These are phyloP conservation scores for Gordius sp. DNA, from an alignment of 2,888 invertebrate genomes.

Conservation along the genomic window DNA sequence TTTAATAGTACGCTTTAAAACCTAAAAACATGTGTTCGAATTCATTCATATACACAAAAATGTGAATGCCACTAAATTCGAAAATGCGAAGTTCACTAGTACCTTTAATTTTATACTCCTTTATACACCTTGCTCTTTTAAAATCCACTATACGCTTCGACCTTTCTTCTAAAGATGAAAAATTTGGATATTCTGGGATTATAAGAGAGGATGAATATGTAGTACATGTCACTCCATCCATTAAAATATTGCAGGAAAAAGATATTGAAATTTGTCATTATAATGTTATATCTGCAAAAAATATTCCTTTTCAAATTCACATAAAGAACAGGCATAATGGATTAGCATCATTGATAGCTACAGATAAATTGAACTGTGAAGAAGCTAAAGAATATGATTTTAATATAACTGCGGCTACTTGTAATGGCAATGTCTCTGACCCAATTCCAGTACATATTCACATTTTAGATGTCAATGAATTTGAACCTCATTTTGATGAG, in stretches of 20 bases:
- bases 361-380: conserved; percentile 5
- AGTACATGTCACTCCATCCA: conserved; percentile 10
- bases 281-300: neutral
- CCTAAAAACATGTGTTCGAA: no score
- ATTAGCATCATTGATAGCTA: conserved; percentile 1
- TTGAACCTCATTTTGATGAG: conserved; percentile 25
- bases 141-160: no score
- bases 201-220: conserved; percentile 10
- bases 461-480: conserved; percentile 26
- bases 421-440: conserved; percentile 18
- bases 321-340: neutral
- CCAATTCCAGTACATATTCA: conserved; percentile 24
- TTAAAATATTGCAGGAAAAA: neutral
- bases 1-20: no score
- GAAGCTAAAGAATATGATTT: neutral
- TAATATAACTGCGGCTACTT: neutral
- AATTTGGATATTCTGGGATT: conserved; percentile 1
- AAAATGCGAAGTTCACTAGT: no score
- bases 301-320: conserved; percentile 5
- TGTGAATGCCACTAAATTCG: no score
- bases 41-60: no score
- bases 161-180: no score
- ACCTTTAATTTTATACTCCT: no score
- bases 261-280: conserved; percentile 5
- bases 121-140: no score